A percentile compares a stretch with the other conserved stretches of the same genome.
These are phyloP conservation scores for Scaptomyza caliginosa DNA, from an alignment of 2,888 invertebrate species.

Conservation along the genomic window DNA sequence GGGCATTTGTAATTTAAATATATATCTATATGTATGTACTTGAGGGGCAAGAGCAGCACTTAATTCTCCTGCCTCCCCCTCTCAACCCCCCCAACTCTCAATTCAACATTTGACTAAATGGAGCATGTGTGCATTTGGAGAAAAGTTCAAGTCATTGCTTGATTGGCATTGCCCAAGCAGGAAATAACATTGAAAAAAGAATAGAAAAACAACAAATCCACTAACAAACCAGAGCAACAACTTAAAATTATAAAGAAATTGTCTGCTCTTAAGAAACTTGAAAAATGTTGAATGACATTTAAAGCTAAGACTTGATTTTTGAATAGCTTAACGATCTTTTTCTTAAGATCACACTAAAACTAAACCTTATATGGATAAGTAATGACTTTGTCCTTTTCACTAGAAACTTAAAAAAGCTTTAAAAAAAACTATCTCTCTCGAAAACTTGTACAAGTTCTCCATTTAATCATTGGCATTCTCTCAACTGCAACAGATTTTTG, in stretches of 20 bases:
- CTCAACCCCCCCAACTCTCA: background rate
- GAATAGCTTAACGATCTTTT: too few relatives aligned
- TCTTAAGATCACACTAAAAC: too few relatives aligned
- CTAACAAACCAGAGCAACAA: constrained; percentile 14
- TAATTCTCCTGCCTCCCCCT: background rate
- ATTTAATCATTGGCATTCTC: constrained; percentile 10
- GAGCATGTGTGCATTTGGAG: constrained; percentile 36
- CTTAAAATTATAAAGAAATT: constrained; percentile 25
- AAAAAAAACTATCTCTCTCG: background rate
- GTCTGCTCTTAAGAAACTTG: constrained; percentile 6
- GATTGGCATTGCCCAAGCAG: constrained; percentile 65
- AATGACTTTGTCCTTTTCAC: too few relatives aligned
- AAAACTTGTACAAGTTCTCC: constrained; percentile 1
- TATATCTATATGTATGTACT: constrained; percentile 5
- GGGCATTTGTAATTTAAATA: constrained; percentile 26
- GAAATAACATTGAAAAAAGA: constrained; percentile 51
- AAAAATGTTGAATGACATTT: background rate
- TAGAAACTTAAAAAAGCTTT: background rate
- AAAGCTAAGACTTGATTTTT: background rate
- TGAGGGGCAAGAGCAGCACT: background rate
- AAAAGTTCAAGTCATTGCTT: constrained; percentile 64
- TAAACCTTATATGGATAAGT: too few relatives aligned
- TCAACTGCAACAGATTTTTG: constrained; percentile 12
- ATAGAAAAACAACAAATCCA: constrained; percentile 22
- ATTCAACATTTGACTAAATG: constrained; percentile 19